Evolutionary conservation across 2,888 invertebrate species (phyloP).

Genomic region (Cephus nigrinus): DNA sequence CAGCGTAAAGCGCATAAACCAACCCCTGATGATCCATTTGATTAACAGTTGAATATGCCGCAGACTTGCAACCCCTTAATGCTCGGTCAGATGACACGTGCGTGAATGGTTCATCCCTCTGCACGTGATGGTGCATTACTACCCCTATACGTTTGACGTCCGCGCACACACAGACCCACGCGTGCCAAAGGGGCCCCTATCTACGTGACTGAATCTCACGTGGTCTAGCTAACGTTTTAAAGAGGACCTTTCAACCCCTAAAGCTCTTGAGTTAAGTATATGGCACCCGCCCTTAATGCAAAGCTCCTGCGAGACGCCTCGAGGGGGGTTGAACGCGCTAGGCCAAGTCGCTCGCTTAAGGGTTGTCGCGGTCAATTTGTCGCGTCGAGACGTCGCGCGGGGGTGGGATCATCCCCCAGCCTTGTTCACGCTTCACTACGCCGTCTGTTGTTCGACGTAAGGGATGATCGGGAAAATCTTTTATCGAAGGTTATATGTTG

Average conservation of each 20-base stretch:
- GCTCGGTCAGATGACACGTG: neutral
- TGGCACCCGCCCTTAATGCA: neutral
- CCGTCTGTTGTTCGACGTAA: neutral
- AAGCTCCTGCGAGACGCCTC: neutral
- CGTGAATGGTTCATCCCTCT: neutral
- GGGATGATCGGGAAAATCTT: neutral
- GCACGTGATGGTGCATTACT: neutral
- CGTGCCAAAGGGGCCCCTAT: too few species aligned
- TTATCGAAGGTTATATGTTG: neutral
- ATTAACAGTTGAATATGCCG: neutral
- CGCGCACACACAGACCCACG: too few species aligned
- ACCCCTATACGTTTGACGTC: neutral
- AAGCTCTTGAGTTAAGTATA: neutral
- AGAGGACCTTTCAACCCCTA: neutral
- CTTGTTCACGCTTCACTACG: neutral
- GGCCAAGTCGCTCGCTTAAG: neutral
- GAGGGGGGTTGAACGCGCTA: neutral
- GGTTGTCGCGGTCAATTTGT: neutral
- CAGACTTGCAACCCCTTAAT: neutral
- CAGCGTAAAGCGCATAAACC: neutral
- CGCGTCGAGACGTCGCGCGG: too few species aligned
- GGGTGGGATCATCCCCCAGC: neutral
- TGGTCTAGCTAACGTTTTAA: neutral
- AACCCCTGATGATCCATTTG: neutral
- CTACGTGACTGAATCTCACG: neutral